phyloP scores from a whole-genome alignment of 2,888 invertebrate genomes.

The Drosophila maculinotata region DNA sequence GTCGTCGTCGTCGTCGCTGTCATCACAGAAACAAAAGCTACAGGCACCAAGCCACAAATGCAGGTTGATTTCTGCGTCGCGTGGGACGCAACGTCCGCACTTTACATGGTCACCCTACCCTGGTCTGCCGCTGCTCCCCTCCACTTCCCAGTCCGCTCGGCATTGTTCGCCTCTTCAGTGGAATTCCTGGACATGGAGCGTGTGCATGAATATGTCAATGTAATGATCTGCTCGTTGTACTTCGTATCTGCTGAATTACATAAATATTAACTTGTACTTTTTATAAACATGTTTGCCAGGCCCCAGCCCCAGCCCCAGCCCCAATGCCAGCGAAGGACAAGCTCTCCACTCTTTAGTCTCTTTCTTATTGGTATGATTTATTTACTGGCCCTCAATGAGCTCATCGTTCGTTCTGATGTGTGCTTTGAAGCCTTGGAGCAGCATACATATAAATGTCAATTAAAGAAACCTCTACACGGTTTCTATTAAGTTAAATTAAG shows the following conservation, averaged over 20 bases:
- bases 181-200: conserved; percentile 61
- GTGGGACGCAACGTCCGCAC: conserved; percentile 62
- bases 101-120: conserved; percentile 66
- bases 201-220: conserved; percentile 79
- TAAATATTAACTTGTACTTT: conserved; percentile 79
- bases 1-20: conserved; percentile 28
- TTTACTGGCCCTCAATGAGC: conserved; percentile 46
- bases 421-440: conserved; percentile 2
- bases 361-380: conserved; percentile 56
- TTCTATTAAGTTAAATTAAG: too few species aligned
- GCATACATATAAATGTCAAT: conserved; percentile 38
- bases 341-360: neutral
- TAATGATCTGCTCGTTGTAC: conserved; percentile 68
- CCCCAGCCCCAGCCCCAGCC: too few species aligned
- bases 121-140: neutral
- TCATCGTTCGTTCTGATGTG: conserved; percentile 14
- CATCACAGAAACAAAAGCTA: conserved; percentile 45
- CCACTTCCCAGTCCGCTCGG: conserved; percentile 6
- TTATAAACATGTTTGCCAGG: conserved; percentile 72
- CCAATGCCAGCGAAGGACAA: conserved; percentile 38
- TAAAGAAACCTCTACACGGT: conserved; percentile 19
- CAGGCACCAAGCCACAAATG: conserved; percentile 31
- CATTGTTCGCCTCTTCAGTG: conserved; percentile 66
- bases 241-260: conserved; percentile 72
- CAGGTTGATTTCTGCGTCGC: conserved; percentile 68